Evolutionary conservation across 1,140 invertebrate genomes (phyloP).

Genomic region (Achroia grisella): DNA sequence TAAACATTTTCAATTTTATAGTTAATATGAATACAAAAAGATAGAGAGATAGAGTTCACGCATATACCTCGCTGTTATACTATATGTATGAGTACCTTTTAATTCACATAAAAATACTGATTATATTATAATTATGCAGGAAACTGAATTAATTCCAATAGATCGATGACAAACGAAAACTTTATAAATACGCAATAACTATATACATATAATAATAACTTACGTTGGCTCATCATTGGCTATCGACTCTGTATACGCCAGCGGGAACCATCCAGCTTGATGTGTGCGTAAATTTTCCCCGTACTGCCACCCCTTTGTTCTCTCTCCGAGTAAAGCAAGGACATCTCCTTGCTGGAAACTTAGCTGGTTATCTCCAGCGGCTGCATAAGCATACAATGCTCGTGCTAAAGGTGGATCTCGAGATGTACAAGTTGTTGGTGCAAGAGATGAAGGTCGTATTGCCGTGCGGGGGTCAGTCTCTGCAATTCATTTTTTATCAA

Average conservation of each 20-base stretch:
- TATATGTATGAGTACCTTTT: no score
- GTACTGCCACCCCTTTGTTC: constrained; percentile 96
- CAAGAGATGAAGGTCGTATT: constrained; percentile 81
- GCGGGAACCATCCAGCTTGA: constrained; percentile 94
- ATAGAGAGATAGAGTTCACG: no score
- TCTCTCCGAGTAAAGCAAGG: constrained; percentile 89
- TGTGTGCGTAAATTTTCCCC: constrained; percentile 93
- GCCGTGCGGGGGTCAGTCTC: constrained; percentile 43
- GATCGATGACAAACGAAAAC: no score
- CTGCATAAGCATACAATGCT: constrained; percentile 91
- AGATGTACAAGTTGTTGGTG: constrained; percentile 76
- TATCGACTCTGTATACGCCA: constrained; percentile 89
- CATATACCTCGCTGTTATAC: no score
- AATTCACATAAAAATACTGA: no score
- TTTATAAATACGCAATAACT: no score
- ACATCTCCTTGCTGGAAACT: constrained; percentile 94
- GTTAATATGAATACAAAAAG: no score
- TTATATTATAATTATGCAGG: no score
- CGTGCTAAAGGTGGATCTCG: constrained; percentile 81
- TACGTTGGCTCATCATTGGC: constrained; percentile 52
- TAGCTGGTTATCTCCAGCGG: constrained; percentile 92
- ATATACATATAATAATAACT: constrained; percentile 1
- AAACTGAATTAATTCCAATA: no score
- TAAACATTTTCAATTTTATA: no score
- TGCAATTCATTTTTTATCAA: no score